Conservation (phyloP, 1,140 invertebrate genomes). For the Formica exsecta region DNA sequence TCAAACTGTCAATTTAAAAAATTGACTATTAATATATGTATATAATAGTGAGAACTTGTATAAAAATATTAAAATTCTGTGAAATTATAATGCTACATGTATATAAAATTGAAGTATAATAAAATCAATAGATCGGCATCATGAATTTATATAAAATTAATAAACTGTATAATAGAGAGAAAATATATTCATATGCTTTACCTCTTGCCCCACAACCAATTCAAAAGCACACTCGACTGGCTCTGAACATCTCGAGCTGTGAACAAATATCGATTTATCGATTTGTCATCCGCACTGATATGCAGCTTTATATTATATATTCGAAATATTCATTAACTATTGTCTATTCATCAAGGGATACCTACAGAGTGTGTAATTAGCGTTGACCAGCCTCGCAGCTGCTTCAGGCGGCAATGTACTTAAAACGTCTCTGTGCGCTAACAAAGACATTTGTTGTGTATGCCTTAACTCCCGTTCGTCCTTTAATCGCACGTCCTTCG, state of each 20-base stretch:
- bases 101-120: constrained; percentile 3
- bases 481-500: constrained; percentile 90
- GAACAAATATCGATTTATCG: constrained; percentile 74
- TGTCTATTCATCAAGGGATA: constrained; percentile 74
- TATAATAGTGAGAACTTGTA: no score
- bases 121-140: neutral
- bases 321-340: neutral
- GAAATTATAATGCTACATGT: neutral
- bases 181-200: constrained; percentile 66
- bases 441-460: constrained; percentile 90
- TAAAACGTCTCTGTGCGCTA: constrained; percentile 90
- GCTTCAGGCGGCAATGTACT: constrained; percentile 89
- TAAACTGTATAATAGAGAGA: neutral
- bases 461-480: constrained; percentile 92
- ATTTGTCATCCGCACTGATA: neutral
- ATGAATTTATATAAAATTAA: neutral
- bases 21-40: no score
- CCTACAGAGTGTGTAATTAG: constrained; percentile 91
- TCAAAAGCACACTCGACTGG: constrained; percentile 91
- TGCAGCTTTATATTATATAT: neutral
- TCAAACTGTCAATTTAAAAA: neutral
- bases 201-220: constrained; percentile 92
- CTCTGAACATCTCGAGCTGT: constrained; percentile 92
- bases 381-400: constrained; percentile 89
- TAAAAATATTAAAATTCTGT: neutral